phyloP scores from a whole-genome alignment of 2,113 vertebrate genomes.

The Sylvia atricapilla region DNA sequence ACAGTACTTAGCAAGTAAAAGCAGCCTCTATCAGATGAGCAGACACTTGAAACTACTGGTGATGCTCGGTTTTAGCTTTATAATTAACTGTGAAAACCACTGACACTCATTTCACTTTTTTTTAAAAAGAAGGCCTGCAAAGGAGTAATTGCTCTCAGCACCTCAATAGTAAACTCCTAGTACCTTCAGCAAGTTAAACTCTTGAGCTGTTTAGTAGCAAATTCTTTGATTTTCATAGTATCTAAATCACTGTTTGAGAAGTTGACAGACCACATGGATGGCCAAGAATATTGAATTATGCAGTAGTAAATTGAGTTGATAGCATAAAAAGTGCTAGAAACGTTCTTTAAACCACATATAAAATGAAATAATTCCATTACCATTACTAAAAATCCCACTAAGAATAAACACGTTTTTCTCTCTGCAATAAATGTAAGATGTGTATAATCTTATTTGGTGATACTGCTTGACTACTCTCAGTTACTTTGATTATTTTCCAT shows the following conservation, averaged over 20 bases:
- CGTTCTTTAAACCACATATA: not conserved
- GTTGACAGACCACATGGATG: fast-evolving
- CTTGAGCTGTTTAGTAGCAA: not conserved
- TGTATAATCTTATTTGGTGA: not conserved
- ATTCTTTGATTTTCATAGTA: not conserved
- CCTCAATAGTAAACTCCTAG: not conserved
- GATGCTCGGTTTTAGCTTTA: not conserved
- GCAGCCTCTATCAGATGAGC: not conserved
- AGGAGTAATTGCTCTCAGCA: not conserved
- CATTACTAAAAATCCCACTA: not conserved
- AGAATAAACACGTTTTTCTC: not conserved
- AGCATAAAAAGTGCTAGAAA: not conserved
- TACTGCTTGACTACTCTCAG: not conserved
- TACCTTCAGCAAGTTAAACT: not conserved
- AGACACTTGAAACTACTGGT: not conserved
- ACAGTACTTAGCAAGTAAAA: not conserved
- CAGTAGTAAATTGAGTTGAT: not conserved
- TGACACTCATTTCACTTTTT: not conserved
- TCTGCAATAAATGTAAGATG: not conserved
- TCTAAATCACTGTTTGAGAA: not conserved
- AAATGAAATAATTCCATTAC: not conserved
- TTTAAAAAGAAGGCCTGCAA: not conserved
- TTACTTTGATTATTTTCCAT: not conserved
- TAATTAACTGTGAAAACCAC: not conserved
- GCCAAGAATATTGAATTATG: not conserved